Evolutionary conservation across 1,140 invertebrate genomes (phyloP).

Genomic region (Drosophila pandora): DNA sequence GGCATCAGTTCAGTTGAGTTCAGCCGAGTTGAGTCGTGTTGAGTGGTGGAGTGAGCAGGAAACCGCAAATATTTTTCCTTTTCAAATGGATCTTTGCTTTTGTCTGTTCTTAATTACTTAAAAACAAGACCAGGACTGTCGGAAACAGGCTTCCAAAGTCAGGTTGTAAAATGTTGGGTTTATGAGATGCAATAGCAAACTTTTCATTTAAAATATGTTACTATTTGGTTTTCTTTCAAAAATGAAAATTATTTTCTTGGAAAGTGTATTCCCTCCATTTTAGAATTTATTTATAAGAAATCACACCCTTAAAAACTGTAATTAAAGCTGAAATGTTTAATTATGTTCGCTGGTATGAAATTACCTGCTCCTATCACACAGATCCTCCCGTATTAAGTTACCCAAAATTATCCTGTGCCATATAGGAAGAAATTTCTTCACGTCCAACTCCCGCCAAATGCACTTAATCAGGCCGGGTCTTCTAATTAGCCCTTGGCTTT

Average conservation of each 20-base stretch:
- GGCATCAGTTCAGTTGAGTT: constrained; percentile 12
- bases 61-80: constrained; percentile 73
- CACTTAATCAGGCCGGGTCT: constrained; percentile 37
- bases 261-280: too few species aligned
- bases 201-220: background rate
- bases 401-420: constrained; percentile 18
- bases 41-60: constrained; percentile 42
- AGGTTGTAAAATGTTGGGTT: background rate
- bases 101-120: constrained; percentile 68
- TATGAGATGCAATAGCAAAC: background rate
- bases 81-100: constrained; percentile 36
- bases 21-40: background rate
- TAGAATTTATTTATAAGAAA: too few species aligned
- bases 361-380: constrained; percentile 42
- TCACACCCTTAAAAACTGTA: constrained; percentile 7
- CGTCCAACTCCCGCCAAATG: background rate
- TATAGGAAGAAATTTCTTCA: constrained; percentile 1
- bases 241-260: background rate
- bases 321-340: constrained; percentile 22
- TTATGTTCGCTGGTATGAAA: constrained; percentile 56
- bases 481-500: constrained; percentile 69
- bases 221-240: background rate
- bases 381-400: constrained; percentile 46
- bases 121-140: constrained; percentile 29
- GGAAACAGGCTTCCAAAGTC: constrained; percentile 1